Percentiles rank a stretch among this genome's conserved stretches.
phyloP scores from a whole-genome alignment of 30 jellyfish, hydroid and myxozoan species.

The Pelagia noctiluca region DNA sequence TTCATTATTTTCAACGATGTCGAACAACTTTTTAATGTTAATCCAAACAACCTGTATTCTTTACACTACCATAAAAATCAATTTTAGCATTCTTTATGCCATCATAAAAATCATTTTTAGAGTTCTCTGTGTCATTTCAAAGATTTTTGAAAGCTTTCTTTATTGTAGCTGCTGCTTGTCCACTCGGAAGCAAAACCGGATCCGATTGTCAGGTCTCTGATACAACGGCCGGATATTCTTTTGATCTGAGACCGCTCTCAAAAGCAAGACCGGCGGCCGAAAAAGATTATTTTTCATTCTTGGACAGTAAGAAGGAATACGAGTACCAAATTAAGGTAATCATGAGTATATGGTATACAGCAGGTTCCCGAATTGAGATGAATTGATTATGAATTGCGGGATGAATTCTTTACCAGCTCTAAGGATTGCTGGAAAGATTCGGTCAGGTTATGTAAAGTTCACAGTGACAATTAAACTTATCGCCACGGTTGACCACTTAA shows the following conservation, averaged over 20 bases:
- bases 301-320: conserved; percentile 57
- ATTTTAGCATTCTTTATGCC: not conserved
- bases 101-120: not conserved
- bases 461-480: too few relatives aligned
- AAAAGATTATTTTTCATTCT: conserved; percentile 51
- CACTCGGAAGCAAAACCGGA: conserved; percentile 67
- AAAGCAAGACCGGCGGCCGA: conserved; percentile 45
- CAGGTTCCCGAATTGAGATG: not conserved
- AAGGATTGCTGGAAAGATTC: too few relatives aligned
- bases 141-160: not conserved
- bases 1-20: too few relatives aligned
- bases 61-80: not conserved
- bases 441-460: too few relatives aligned
- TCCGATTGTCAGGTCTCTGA: conserved; percentile 66
- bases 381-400: not conserved
- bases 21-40: not conserved
- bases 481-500: too few relatives aligned
- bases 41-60: not conserved
- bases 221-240: conserved; percentile 59
- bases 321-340: conserved; percentile 78
- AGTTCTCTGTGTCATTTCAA: not conserved
- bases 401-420: too few relatives aligned
- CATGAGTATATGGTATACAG: not conserved
- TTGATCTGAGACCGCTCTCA: conserved; percentile 67
- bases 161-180: conserved; percentile 74